Percentiles rank a stretch among this genome's conserved stretches.
phyloP scores from a whole-genome alignment of 2,113 vertebrate species.

The Ginglymostoma cirratum region DNA sequence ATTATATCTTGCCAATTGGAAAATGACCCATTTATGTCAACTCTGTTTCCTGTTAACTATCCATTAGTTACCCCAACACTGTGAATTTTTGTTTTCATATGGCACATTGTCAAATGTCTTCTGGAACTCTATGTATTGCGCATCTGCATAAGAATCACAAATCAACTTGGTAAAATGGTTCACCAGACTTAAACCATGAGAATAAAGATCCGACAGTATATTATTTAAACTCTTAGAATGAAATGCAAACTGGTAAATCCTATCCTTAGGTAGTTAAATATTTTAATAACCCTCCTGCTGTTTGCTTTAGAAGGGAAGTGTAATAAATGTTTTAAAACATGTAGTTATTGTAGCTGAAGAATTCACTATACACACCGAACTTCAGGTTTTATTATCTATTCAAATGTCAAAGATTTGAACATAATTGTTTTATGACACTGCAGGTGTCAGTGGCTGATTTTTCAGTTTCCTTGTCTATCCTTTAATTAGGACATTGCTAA shows the following conservation, averaged over 20 bases:
- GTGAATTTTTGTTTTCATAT: no score
- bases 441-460: not conserved
- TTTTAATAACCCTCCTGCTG: not conserved
- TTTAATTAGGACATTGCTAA: not conserved
- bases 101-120: no score
- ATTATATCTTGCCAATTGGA: no score
- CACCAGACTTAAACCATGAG: not conserved
- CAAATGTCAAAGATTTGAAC: not conserved
- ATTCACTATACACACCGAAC: not conserved
- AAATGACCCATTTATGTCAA: no score
- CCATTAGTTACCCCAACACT: no score
- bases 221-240: not conserved
- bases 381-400: not conserved
- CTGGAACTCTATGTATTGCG: no score
- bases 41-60: no score
- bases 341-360: not conserved
- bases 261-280: not conserved
- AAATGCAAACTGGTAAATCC: not conserved
- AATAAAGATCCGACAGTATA: not conserved
- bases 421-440: not conserved
- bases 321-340: not conserved
- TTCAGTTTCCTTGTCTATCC: not conserved
- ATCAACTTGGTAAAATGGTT: not conserved
- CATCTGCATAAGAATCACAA: no score
- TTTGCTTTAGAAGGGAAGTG: not conserved